These are phyloP conservation scores for Aratinga solstitialis DNA, from an alignment of 2,797 vertebrate species.

Conservation along the genomic window DNA sequence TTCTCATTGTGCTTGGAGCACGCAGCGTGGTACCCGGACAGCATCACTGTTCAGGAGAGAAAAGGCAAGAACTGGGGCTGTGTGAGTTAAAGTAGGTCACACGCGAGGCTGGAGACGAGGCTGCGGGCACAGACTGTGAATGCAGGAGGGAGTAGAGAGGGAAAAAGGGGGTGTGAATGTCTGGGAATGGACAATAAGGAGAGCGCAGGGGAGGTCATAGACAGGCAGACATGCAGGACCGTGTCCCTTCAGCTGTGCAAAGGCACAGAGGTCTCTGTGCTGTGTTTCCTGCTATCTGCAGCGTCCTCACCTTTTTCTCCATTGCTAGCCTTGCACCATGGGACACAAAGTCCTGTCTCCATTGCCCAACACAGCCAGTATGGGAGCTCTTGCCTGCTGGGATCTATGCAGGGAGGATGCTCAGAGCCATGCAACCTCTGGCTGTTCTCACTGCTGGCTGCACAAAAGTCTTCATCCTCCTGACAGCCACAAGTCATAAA, in stretches of 20 bases:
- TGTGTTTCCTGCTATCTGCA: neutral
- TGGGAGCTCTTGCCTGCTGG: neutral
- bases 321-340: accelerated
- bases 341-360: neutral
- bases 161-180: neutral
- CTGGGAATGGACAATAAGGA: neutral
- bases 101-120: conserved; percentile 19
- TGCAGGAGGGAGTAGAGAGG: neutral
- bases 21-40: neutral
- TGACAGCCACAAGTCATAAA: neutral
- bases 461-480: neutral
- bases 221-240: neutral
- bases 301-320: neutral
- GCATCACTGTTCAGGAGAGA: neutral
- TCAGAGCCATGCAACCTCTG: neutral
- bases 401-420: neutral
- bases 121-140: neutral
- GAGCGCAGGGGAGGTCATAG: neutral
- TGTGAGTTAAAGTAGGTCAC: conserved; percentile 45
- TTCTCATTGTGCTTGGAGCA: neutral
- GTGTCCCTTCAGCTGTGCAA: neutral
- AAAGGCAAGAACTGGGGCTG: conserved; percentile 39
- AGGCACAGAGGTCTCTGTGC: neutral
- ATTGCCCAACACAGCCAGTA: neutral
- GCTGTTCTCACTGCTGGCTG: neutral